Base-by-base conservation (phyloP, 2,113 vertebrate genomes). In the Pelecanus crispus region DNA sequence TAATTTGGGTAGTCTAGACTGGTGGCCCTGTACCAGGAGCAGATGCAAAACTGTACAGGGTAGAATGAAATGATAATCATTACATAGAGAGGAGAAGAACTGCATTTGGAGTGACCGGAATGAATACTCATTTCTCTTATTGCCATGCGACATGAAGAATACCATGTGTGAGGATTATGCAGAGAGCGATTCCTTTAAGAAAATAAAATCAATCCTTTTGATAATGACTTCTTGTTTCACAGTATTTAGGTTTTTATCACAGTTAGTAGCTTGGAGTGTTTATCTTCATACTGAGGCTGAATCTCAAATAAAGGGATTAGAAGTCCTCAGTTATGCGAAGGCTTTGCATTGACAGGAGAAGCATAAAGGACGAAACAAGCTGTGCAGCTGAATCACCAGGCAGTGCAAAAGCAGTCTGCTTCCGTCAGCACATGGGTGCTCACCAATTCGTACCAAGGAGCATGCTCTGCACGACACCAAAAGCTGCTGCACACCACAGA, bases 271-370 rank as follows among this genome's bases (percentile, higher is more conserved):
- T 79, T 81, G 53, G 36, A 75, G 45, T 56, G 49, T 81, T 94
- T 89, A 31, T 75, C 74, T 85, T 94, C 5, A 0, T 42, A 72
- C 49, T 40, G 80, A 75, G 44, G 17, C 77, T 65, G 80, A 82
- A 81, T 81, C 65, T 87, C 36, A 92, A 83, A 68, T 80, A 80
- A 72, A 74, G 72, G 67, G 75, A 87, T 96, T 93, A 96, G 82
- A 71, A 90, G 17, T 53, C 82, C n/a, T 81, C 38, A 26, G 18
- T 25, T 83, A 29, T 42, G 62, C 0, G 0, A 80, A 85, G 31
- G 66, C 28, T 91, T 92, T 91, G 15, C 75, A 63, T 31, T 49
- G 63, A 71, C 63, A 90, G 66, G 32, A 91, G 75, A 25, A 66
- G 55, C 58, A 73, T 22, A 67, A 87, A 84, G 59, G 40, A 74